Base-by-base conservation (phyloP, 2,888 invertebrate species). In the Leucania comma region DNA sequence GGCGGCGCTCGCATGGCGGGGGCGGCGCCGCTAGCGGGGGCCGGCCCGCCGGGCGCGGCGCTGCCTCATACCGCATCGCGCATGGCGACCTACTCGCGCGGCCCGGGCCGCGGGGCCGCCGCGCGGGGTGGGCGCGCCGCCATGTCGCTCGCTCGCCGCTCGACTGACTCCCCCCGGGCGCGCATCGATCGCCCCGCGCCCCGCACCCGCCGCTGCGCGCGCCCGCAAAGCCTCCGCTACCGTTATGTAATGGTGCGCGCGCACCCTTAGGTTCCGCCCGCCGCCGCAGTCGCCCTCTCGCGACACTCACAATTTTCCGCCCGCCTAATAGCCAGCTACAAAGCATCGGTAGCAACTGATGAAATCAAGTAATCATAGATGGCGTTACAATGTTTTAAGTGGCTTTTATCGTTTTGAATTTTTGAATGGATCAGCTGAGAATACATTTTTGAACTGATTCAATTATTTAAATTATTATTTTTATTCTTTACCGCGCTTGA, bases 1-100 rank as follows among this genome's bases (percentile, higher is more conserved):
- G 95, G 96, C 96, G 96, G 96, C 96, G 96, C 96, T 96, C 96
- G 97, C 96, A 97, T 97, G 97, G 97, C 96, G 96, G 96, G 96
- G 96, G 96, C 96, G 96, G 96, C 95, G 94, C 95, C 95, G 95
- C 95, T 95, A 95, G 95, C 95, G 95, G 95, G 94, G 94, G 95
- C 95, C 95, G 95, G 95, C 95, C 95, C 95, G 95, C 94, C 95
- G 95, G 94, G 95, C 95, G 94, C 95, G 94, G 94, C 96, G 96
- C 96, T 96, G 96, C 96, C 96, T 96, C 96, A 96, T 96, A 96
- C 96, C 97, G 96, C 96, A 96, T 97, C 96, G 96, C 96, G 96
- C 96, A 95, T 95, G 96, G 96, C 96, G 95, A 94, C 94, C 95
- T 95, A 95, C 95, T 95, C 95, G 95, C 95, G 95, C 95, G 95